These are phyloP conservation scores for Tenthredo livida DNA, from an alignment of 2,888 invertebrate species.

Conservation along the genomic window DNA sequence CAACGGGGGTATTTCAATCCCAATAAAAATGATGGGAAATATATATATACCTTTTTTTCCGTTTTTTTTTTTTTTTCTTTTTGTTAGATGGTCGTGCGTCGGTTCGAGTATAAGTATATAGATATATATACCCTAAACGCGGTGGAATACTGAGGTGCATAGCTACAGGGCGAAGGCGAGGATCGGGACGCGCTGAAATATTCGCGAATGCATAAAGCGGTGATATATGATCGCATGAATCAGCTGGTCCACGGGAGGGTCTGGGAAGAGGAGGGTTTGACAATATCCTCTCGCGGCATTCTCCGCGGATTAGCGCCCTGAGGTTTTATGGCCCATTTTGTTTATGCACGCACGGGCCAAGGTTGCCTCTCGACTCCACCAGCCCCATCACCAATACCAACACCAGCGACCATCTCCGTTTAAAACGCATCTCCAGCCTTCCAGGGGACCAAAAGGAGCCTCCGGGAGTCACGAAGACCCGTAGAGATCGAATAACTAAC, in stretches of 20 bases:
- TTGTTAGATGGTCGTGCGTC: background rate
- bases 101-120: background rate
- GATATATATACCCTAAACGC: background rate
- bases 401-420: background rate
- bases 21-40: conserved; percentile 59
- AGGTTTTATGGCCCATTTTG: conserved; percentile 64
- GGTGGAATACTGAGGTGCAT: conserved; percentile 7
- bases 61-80: too few species aligned
- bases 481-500: conserved; percentile 7
- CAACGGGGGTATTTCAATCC: conserved; percentile 2
- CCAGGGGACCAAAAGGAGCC: conserved; percentile 11
- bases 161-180: conserved; percentile 32
- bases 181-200: conserved; percentile 66
- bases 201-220: conserved; percentile 71
- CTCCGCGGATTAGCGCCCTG: conserved; percentile 64
- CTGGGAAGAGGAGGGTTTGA: conserved; percentile 68
- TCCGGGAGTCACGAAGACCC: conserved; percentile 35
- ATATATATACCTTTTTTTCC: background rate
- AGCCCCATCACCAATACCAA: background rate
- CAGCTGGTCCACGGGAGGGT: conserved; percentile 69
- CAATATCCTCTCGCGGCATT: conserved; percentile 69
- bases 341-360: conserved; percentile 68
- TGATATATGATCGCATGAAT: conserved; percentile 74
- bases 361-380: conserved; percentile 66
- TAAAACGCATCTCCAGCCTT: background rate